These are phyloP conservation scores for Ormyrus thymus DNA, from an alignment of 2,888 invertebrate genomes.

Conservation along the genomic window DNA sequence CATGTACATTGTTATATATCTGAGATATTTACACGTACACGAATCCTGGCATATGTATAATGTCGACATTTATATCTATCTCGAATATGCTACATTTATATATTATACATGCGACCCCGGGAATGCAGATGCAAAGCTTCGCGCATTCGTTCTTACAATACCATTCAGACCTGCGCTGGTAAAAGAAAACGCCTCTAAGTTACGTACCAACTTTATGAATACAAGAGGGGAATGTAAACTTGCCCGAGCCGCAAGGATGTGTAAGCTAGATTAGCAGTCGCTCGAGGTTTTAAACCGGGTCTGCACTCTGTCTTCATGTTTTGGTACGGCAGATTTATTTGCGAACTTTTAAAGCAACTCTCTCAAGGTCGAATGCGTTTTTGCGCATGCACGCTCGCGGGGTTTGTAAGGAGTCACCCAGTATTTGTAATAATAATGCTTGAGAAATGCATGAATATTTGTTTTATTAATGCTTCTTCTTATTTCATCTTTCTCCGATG, in stretches of 20 bases:
- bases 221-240: slow-evolving; percentile 13
- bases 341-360: slow-evolving; percentile 58
- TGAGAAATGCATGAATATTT: slow-evolving; percentile 90
- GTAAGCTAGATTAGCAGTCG: slow-evolving; percentile 36
- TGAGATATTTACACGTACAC: slow-evolving; percentile 64
- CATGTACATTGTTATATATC: slow-evolving; percentile 68
- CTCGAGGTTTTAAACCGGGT: slow-evolving; percentile 56
- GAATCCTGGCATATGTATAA: slow-evolving; percentile 65
- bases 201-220: slow-evolving; percentile 37
- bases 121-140: slow-evolving; percentile 70
- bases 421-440: slow-evolving; percentile 91
- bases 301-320: slow-evolving; percentile 45
- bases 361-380: slow-evolving; percentile 72
- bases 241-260: slow-evolving; percentile 7
- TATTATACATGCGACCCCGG: slow-evolving; percentile 69
- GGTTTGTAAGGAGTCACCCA: slow-evolving; percentile 79
- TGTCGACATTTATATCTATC: slow-evolving; percentile 64
- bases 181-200: slow-evolving; percentile 42
- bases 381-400: slow-evolving; percentile 75
- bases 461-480: slow-evolving; percentile 81
- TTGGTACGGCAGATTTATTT: slow-evolving; percentile 54
- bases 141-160: slow-evolving; percentile 61
- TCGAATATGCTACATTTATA: slow-evolving; percentile 66
- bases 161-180: slow-evolving; percentile 49
- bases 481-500: slow-evolving; percentile 68